Base-by-base conservation (phyloP, 2,113 vertebrate species). In the Stictonetta naevosa region DNA sequence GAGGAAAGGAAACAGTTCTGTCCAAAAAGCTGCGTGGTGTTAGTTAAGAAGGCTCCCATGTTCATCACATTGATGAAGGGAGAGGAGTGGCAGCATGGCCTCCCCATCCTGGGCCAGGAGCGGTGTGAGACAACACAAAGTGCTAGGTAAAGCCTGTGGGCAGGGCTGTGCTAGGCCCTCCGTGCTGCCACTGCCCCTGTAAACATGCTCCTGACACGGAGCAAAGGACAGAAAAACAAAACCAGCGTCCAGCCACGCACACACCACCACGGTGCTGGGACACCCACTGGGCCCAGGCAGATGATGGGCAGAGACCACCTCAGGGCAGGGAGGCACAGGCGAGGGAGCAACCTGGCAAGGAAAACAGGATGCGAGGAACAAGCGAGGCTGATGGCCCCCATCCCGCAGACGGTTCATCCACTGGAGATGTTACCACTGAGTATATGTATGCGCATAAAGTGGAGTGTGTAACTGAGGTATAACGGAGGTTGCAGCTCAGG, bases 251-350 rank as follows among this genome's bases (percentile, higher is more conserved):
- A 14, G 38, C 18, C 1, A 3, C 17, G 10, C 46, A 48, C 46
- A 48, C 46, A 5, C 46, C 46, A 7, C 2, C 7, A 6, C 2
- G 29, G 8, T 31, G 38, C 25, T 1, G 15, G 16, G 58, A 7
- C 8, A 7, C 8, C n/a, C 0, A 0, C 10, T 0, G 0, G 23
- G 33, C 26, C 29, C 0, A 53, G 33, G 59, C n/a, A 62, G 62
- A 8, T 8, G 13, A 29, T 20, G 26, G 56, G 10, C 33, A 19
- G 62, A 23, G 68, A 25, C 1, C 6, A 40, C 40, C 6, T 2
- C 21, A 7, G 31, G 19, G 28, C 42, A 16, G 38, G 7, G 58
- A 2, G 4, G 22, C 31, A 44, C 11, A 7, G 38, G 21, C n/a
- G 10, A 28, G 3, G 18, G 10, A 55, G 38, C 33, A 17, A 46